Percentiles rank a stretch among this genome's conserved stretches.
Evolutionary conservation across 2,797 vertebrate genomes (phyloP).

Genomic region (Acrocephalus scirpaceus): DNA sequence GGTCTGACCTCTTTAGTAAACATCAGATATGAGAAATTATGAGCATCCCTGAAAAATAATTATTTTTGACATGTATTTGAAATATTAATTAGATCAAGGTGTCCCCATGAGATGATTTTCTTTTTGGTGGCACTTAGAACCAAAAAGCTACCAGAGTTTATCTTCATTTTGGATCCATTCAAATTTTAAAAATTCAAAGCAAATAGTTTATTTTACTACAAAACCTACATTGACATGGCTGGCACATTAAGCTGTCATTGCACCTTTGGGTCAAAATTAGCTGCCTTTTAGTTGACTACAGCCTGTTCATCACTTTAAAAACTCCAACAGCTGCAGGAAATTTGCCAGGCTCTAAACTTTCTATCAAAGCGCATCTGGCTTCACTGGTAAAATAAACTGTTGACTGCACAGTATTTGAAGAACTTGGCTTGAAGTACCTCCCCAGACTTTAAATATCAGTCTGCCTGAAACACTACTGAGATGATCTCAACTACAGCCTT

Average conservation of each 20-base stretch:
- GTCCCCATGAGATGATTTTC: background rate
- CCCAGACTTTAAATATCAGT: conserved; percentile 16
- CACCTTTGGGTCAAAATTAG: background rate
- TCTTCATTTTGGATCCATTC: background rate
- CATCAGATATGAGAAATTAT: background rate
- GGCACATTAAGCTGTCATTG: background rate
- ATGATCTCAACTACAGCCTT: background rate
- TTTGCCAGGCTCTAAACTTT: conserved; percentile 21
- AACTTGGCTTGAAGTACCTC: conserved; percentile 19
- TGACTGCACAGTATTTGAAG: conserved; percentile 21
- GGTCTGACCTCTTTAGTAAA: background rate
- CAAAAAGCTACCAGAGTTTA: background rate
- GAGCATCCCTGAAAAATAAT: background rate
- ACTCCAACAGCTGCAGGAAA: background rate
- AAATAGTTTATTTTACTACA: background rate
- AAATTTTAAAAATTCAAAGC: background rate
- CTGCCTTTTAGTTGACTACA: background rate
- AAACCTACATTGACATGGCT: background rate
- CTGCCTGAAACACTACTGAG: background rate
- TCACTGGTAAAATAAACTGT: conserved; percentile 21
- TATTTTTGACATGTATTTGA: background rate
- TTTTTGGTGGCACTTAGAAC: background rate
- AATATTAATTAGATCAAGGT: background rate
- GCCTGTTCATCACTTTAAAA: background rate
- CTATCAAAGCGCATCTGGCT: background rate